A percentile compares a stretch with the other conserved stretches of the same genome.
phyloP scores from a whole-genome alignment of 2,797 vertebrate genomes.

The Acipenser oxyrinchus region DNA sequence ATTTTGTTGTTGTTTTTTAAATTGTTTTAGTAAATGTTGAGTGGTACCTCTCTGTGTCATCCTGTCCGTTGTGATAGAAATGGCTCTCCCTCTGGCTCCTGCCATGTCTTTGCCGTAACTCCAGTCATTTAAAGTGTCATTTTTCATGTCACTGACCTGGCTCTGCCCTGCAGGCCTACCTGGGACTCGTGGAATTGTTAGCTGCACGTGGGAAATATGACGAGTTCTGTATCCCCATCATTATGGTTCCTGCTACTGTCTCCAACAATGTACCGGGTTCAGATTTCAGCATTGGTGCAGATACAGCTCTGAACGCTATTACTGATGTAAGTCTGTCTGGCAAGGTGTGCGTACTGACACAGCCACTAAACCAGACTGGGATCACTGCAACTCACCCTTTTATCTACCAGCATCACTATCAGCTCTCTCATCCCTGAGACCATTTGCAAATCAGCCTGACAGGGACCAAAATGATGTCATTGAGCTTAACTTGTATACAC shows the following conservation, averaged over 20 bases:
- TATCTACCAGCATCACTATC: constrained; percentile 39
- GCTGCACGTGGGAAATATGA: constrained; percentile 68
- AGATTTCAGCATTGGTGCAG: constrained; percentile 93
- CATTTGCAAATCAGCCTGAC: background rate
- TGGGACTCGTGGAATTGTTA: constrained; percentile 84
- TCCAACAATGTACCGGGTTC: constrained; percentile 96
- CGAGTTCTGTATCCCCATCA: constrained; percentile 85
- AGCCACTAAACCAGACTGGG: constrained; percentile 20
- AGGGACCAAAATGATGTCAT: too few relatives aligned
- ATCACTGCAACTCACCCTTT: constrained; percentile 33
- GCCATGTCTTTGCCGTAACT: constrained; percentile 25
- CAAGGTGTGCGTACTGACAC: constrained; percentile 28
- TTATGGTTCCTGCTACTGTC: constrained; percentile 92
- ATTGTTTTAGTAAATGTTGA: constrained; percentile 41
- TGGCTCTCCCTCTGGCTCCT: constrained; percentile 68
- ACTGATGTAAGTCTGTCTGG: constrained; percentile 81
- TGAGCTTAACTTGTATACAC: too few relatives aligned
- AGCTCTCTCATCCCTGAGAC: background rate
- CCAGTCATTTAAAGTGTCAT: constrained; percentile 11
- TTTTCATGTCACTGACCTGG: constrained; percentile 29
- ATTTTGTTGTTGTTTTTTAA: constrained; percentile 3
- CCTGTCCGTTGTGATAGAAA: constrained; percentile 68
- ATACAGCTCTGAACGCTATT: constrained; percentile 93
- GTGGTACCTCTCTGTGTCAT: constrained; percentile 58
- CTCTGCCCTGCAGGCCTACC: constrained; percentile 77